Percentiles rank a stretch among this genome's conserved stretches.
These are phyloP conservation scores for Beaufortia kweichowensis DNA, from an alignment of 2,113 vertebrate genomes.

Conservation along the genomic window DNA sequence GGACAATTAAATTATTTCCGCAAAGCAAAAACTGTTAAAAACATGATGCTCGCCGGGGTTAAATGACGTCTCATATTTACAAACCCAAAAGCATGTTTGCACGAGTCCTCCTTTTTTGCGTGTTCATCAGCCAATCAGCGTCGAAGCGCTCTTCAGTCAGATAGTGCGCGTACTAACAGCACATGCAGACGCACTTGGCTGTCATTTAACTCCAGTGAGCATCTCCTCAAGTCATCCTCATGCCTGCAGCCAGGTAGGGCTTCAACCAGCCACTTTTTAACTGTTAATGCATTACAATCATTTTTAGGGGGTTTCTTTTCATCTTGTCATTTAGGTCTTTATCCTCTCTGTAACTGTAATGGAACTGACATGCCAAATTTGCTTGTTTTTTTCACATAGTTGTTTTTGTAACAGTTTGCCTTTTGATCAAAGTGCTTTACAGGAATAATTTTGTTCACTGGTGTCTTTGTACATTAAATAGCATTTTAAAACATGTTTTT, in stretches of 20 bases:
- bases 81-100: not conserved
- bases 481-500: conserved; percentile 5
- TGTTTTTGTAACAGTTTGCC: not conserved
- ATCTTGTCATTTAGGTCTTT: not conserved
- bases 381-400: not conserved
- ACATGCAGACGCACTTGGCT: not conserved
- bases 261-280: not conserved
- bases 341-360: too few species aligned
- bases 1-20: too few species aligned
- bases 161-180: not conserved
- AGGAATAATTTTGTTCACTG: not conserved
- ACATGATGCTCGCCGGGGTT: too few species aligned
- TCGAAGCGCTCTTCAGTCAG: not conserved
- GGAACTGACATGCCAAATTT: too few species aligned
- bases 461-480: not conserved
- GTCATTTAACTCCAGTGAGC: conserved; percentile 7
- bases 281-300: not conserved
- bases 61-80: not conserved
- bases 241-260: conserved; percentile 70
- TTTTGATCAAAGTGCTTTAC: not conserved
- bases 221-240: conserved; percentile 42
- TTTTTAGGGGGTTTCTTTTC: not conserved
- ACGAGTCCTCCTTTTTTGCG: not conserved
- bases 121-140: conserved; percentile 7
- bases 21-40: too few species aligned